Evolutionary conservation across 23 tunicate species (phyloP), one percentile per base, ranked within the genome.

Genomic region (Aplidium turbinatum): DNA sequence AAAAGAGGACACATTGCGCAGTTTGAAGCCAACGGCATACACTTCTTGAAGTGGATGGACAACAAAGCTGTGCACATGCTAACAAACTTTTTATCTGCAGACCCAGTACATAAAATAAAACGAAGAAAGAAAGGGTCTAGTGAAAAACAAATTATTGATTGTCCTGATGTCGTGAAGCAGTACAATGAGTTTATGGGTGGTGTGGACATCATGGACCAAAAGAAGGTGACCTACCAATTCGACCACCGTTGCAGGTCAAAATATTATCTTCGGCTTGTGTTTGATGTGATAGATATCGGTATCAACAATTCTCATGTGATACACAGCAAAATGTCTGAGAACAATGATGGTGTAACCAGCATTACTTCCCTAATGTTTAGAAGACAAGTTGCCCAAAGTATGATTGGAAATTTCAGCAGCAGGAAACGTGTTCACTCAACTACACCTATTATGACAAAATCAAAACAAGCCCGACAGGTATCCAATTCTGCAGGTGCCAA

Each of bases 61-160:
- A 60, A 60, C 67, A 60, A 60, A 60, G 67, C 24, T 25, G 67
- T 60, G 67, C 38, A 60, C n/a, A 60, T 60, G 67, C 31, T 60
- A n/a, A 29, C 67, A 27, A 24, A 60, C 35, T 23, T 9, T 29
- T 60, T 60, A 29, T 60, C 67, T 11, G 67, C 67, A 11, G 30
- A 60, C 31, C 67, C 67, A 4, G 7, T 60, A n/a, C 67, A 60
- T 29, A 60, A 29, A 29, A 25, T 54, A 4, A 22, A 54, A 5
- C 60, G 60, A 5, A 54, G 21, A 54, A 11, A 16, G 23, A 54
- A 54, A 54, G 22, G 22, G 21, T 11, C 6, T 54, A n/a, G 23
- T 11, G 23, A 25, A 6, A 54, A 54, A 11, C 24, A 11, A 18
- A 25, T n/a, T 54, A 25, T 54, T 11, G 22, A 54, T 11, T 54